Evolutionary conservation across 2,888 invertebrate genomes (phyloP), one percentile per base, ranked within the genome.

Genomic region (Eugnorisma glareosa): DNA sequence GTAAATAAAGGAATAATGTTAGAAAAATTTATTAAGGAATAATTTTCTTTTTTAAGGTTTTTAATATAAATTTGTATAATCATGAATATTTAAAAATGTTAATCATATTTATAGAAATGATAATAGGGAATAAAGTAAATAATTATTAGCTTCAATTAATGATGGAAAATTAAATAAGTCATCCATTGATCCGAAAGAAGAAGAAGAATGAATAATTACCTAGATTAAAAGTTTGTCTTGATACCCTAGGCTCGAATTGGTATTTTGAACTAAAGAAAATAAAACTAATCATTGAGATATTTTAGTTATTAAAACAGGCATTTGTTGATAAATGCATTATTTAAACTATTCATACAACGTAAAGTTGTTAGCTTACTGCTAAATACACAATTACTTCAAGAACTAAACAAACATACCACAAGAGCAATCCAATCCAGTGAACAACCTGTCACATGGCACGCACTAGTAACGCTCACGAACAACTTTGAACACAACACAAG

Each of bases 381-480:
- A 15, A 51, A 35, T 48, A 45, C n/a, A 7, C 15, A 40, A 37
- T 11, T 15, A 18, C 1, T 37, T 54, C 28, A 67, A 21, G 0
- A 31, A 51, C 10, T 59, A 57, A 81, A 76, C 75, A 76, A 37
- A 40, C 73, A 15, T 76, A 85, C 81, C 73, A 57, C 37, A n/a
- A 63, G 28, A 40, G 40, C 15, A 74, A 74, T 76, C 31, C 71
- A 82, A 82, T 73, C 40, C 57, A 77, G 73, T 35, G 31, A 72
- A 31, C 67, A 67, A 45, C 35, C n/a, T 67, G 21, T 54, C 64
- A 63, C 75, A 81, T 74, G 8, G 11, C 68, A 48, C 51, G 31
- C 81, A 76, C 75, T 61, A 54, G 37, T 37, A 28, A 28, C 18
- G 7, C 24, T 40, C 35, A 74, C 76, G 15, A 57, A 1, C 1